Evolutionary conservation across 2,888 invertebrate genomes (phyloP), one percentile per base, ranked within the genome.

Genomic region (Brachyptera risi): DNA sequence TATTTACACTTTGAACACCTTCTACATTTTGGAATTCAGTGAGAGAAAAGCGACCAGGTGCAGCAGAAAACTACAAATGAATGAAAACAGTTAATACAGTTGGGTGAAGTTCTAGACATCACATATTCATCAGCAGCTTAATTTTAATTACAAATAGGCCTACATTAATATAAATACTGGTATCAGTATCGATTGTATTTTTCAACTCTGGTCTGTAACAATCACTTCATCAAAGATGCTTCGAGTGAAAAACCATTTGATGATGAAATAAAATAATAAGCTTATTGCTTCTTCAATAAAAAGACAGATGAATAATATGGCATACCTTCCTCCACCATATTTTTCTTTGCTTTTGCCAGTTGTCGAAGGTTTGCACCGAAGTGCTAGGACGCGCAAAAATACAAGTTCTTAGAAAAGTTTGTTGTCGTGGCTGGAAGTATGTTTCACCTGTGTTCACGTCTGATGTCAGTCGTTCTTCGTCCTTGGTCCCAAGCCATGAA

Each of bases 251-350:
- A n/a, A n/a, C n/a, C n/a, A n/a, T n/a, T n/a, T n/a, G n/a, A n/a
- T n/a, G n/a, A n/a, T n/a, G n/a, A n/a, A n/a, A n/a, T n/a, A n/a
- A n/a, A n/a, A n/a, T n/a, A n/a, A n/a, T n/a, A n/a, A n/a, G n/a
- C n/a, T n/a, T n/a, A n/a, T n/a, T n/a, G n/a, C n/a, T n/a, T n/a
- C n/a, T n/a, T n/a, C n/a, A n/a, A n/a, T n/a, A n/a, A n/a, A n/a
- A n/a, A n/a, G n/a, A n/a, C n/a, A n/a, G n/a, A n/a, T n/a, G n/a
- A n/a, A n/a, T n/a, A n/a, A n/a, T n/a, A n/a, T n/a, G n/a, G 40
- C 26, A 21, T n/a, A 87, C 83, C 73, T 86, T 88, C 75, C 90
- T 85, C 92, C 92, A 92, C 91, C 92, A 92, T 68, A 86, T 84
- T 72, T 88, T 88, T 60, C 90, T 80, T 69, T 88, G 86, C 64